These are phyloP conservation scores for Cheilosia urbana DNA, from an alignment of 2,888 invertebrate genomes.

Conservation along the genomic window DNA sequence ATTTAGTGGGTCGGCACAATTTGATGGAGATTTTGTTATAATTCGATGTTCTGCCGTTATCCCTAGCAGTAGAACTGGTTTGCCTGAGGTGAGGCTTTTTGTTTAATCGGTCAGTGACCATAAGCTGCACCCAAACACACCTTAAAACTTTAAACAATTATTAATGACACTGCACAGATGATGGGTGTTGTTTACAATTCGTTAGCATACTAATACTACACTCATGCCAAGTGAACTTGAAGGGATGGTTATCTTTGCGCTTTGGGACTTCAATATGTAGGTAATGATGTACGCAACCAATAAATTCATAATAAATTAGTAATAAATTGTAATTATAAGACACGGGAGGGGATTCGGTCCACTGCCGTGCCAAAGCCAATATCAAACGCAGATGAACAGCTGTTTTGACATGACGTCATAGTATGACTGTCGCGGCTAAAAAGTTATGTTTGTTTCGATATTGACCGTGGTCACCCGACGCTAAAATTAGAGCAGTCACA, in stretches of 20 bases:
- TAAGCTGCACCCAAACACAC: conserved; percentile 20
- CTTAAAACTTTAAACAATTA: conserved; percentile 29
- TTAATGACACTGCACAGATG: neutral
- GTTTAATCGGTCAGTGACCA: conserved; percentile 61
- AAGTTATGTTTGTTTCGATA: neutral
- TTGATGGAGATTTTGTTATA: conserved; percentile 21
- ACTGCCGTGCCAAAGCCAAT: too few species aligned
- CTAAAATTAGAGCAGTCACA: too few species aligned
- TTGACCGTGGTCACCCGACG: too few species aligned
- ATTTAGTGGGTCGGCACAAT: conserved; percentile 13
- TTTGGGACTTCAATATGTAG: too few species aligned
- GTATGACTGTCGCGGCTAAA: neutral
- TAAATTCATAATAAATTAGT: too few species aligned
- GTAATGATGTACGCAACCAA: too few species aligned
- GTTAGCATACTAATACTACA: too few species aligned
- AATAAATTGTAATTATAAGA: too few species aligned
- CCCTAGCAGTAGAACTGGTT: conserved; percentile 33
- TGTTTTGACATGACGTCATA: neutral
- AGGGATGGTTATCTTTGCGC: too few species aligned
- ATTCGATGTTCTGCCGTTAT: conserved; percentile 22
- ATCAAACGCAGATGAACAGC: neutral
- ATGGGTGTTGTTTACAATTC: neutral
- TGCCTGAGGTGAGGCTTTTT: neutral
- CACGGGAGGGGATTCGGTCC: too few species aligned
- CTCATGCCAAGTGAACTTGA: too few species aligned